A percentile compares a stretch with the other conserved stretches of the same genome.
These are phyloP conservation scores for Narcine bancroftii DNA, from an alignment of 2,113 vertebrate species.

Conservation along the genomic window DNA sequence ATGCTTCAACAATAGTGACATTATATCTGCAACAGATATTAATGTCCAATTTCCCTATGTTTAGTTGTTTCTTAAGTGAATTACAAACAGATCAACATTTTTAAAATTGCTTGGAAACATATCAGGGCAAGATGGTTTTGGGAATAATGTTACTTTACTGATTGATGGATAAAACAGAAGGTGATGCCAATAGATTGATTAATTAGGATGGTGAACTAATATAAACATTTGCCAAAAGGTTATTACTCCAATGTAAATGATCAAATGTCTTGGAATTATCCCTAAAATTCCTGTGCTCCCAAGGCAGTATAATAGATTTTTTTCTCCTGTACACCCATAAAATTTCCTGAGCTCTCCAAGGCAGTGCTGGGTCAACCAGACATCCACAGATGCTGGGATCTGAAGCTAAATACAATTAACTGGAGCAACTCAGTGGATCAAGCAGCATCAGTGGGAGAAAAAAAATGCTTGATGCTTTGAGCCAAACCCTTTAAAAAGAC, in stretches of 20 bases:
- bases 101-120: not conserved
- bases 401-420: too few relatives aligned
- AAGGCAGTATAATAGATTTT: too few relatives aligned
- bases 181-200: not conserved
- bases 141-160: not conserved
- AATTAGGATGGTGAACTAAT: not conserved
- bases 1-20: not conserved
- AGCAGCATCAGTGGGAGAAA: too few relatives aligned
- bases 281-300: too few relatives aligned
- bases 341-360: too few relatives aligned
- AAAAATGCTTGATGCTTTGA: too few relatives aligned
- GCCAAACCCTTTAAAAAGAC: too few relatives aligned
- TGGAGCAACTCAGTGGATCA: too few relatives aligned
- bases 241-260: not conserved
- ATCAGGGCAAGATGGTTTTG: not conserved
- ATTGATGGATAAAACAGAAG: not conserved
- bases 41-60: not conserved
- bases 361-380: too few relatives aligned
- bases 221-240: not conserved
- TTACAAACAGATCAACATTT: not conserved
- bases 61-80: not conserved
- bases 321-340: too few relatives aligned
- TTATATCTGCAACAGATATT: not conserved
- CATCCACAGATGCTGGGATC: too few relatives aligned
- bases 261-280: not conserved